Conservation (phyloP, 2,888 invertebrate species). For the Sepiola atlantica region DNA sequence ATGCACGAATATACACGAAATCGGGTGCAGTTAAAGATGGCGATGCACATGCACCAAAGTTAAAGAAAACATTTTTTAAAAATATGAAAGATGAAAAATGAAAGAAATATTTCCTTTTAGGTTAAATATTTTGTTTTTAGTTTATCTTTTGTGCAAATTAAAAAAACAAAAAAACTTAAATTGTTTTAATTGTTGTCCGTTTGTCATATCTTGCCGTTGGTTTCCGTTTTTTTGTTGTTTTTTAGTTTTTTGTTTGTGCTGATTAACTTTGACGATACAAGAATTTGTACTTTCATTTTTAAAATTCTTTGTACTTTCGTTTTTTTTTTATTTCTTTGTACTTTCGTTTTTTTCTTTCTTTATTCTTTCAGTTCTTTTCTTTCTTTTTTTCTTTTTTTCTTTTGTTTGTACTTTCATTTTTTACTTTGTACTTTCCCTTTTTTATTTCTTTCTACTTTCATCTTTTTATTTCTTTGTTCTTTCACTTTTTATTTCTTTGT, state of each 20-base stretch:
- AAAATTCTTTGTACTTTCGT: neutral
- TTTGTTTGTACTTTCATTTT: neutral
- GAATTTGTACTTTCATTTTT: neutral
- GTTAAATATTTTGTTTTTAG: neutral
- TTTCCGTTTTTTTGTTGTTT: neutral
- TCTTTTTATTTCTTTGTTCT: neutral
- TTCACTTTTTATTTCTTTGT: too few relatives aligned
- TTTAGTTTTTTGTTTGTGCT: neutral
- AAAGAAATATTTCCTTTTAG: neutral
- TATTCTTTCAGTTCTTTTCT: too few relatives aligned
- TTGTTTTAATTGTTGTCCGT: neutral
- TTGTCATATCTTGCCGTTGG: neutral
- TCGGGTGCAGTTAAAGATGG: neutral
- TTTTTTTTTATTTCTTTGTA: neutral
- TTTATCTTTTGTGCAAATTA: neutral
- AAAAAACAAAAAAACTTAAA: too few relatives aligned
- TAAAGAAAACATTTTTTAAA: too few relatives aligned
- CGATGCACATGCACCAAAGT: neutral
- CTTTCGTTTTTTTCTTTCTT: neutral
- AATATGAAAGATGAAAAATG: neutral
- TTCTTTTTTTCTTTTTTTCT: neutral
- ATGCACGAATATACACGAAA: neutral
- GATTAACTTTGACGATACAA: neutral
- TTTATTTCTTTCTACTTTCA: neutral
- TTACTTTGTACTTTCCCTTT: too few relatives aligned